phyloP scores from a whole-genome alignment of 1,140 invertebrate species.

The Sinella curviseta region DNA sequence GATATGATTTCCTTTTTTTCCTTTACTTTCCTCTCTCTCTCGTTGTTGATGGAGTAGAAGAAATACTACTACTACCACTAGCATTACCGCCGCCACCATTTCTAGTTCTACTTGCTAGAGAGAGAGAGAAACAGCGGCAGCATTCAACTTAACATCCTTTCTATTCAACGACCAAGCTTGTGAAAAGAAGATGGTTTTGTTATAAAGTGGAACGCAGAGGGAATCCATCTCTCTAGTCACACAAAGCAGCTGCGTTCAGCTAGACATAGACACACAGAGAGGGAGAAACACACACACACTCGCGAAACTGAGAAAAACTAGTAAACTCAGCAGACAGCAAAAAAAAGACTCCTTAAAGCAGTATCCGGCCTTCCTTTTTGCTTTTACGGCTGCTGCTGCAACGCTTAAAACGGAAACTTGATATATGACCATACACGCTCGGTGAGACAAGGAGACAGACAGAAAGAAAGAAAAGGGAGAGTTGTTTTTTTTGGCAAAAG shows the following conservation, averaged over 20 bases:
- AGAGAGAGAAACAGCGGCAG: too few species aligned
- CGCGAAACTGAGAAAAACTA: not conserved
- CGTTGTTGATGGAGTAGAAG: too few species aligned
- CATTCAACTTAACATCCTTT: too few species aligned
- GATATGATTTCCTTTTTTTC: too few species aligned
- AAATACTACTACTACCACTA: too few species aligned
- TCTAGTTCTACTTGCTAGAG: too few species aligned
- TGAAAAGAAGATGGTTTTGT: constrained; percentile 3
- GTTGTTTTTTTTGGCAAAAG: not conserved
- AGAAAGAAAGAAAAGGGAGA: not conserved
- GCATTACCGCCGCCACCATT: too few species aligned
- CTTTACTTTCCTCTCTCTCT: too few species aligned
- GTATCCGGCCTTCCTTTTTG: too few species aligned
- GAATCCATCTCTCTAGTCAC: constrained; percentile 23
- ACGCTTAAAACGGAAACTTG: not conserved
- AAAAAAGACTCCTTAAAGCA: too few species aligned
- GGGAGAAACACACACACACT: not conserved
- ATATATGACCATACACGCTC: not conserved
- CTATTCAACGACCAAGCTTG: too few species aligned
- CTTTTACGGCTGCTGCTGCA: not conserved
- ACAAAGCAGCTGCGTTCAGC: constrained; percentile 18
- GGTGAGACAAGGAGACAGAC: not conserved
- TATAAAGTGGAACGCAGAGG: constrained; percentile 18
- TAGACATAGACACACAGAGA: not conserved
- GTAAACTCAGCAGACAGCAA: not conserved